Evolutionary conservation across 2,888 invertebrate genomes (phyloP), one percentile per base, ranked within the genome.

Genomic region (Pinctada fucata): DNA sequence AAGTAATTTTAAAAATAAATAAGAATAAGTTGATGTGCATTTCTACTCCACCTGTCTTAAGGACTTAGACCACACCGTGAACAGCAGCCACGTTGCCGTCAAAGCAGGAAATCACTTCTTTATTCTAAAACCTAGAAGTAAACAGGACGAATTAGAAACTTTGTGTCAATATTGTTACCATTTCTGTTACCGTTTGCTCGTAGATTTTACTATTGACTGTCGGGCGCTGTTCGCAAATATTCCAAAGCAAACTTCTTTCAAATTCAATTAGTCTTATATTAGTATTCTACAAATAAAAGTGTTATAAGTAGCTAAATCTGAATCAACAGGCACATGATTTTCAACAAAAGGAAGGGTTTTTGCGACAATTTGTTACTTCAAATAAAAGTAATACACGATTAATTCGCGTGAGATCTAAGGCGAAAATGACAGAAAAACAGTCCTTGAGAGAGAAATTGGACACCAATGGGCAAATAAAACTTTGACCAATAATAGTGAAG

Each of bases 21-120:
- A 31, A 31, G 31, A 31, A 31, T 31, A 31, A 31, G 31, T 31
- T 31, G 31, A 31, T 31, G 31, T 31, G 31, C 31, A 31, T 31
- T 31, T 31, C 31, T 31, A 31, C 31, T 31, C 31, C 31, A 31
- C 31, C 49, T 71, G 16, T 45, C 49, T 2, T 10, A 16, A 71
- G 52, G 45, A 49, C 52, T 45, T 3, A 48, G 63, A 52, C 45
- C 13, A 52, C 65, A 63, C 71, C 31, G 76, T 66, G 74, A 75
- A 71, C 76, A 65, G 65, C 70, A 76, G 79, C 76, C 79, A 65
- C n/a, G 58, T 72, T 76, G 79, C 68, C 79, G 69, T 70, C 74
- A 68, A 72, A 73, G 69, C 76, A 75, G 79, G 79, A 79, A 76
- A 72, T 72, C 31, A 58, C 50, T 69, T 75, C 71, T 65, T 74